Evolutionary conservation across 2,113 vertebrate genomes (phyloP), one percentile per base, ranked within the genome.

Genomic region (Prunella fulvescens): DNA sequence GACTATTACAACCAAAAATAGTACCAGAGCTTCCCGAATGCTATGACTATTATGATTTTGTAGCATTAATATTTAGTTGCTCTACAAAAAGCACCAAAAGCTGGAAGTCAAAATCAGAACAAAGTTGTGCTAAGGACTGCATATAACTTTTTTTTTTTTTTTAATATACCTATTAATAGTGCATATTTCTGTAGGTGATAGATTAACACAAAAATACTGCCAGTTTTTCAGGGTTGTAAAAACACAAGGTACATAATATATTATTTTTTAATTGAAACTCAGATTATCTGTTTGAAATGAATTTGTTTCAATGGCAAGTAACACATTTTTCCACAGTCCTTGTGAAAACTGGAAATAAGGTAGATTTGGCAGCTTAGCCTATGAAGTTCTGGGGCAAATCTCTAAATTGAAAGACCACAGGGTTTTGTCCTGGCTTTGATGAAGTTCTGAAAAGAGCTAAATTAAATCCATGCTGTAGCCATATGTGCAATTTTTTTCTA

Each of bases 401-500:
- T 48, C 11, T 81, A 86, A 80, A 62, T 56, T 0, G 0, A 71
- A 89, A 92, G 92, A 81, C 78, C 76, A 60, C 37, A 45, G 58
- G 85, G 44, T 84, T 95, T 95, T 95, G 80, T 74, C 91, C 77
- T 71, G 85, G 44, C 45, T 81, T 79, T 76, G 86, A 73, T 89
- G 93, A 78, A 89, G 83, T 89, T 88, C 95, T 86, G 86, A 89
- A 90, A 95, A 93, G 73, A 95, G 11, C 88, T 85, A 85, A 93
- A 93, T 93, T 87, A 92, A 92, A 92, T 78, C 76, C 92, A 81
- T 79, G 58, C 72, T 86, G 23, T 45, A 81, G 80, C 90, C 95
- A 92, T 92, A 92, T 91, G 81, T 90, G 79, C 73, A 64, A 73
- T 92, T 96, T 93, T 88, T 60, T 88, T 93, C 91, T 83, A 25